These are phyloP conservation scores for Oncorhynchus nerka DNA, from an alignment of 2,113 vertebrate species.

Conservation along the genomic window DNA sequence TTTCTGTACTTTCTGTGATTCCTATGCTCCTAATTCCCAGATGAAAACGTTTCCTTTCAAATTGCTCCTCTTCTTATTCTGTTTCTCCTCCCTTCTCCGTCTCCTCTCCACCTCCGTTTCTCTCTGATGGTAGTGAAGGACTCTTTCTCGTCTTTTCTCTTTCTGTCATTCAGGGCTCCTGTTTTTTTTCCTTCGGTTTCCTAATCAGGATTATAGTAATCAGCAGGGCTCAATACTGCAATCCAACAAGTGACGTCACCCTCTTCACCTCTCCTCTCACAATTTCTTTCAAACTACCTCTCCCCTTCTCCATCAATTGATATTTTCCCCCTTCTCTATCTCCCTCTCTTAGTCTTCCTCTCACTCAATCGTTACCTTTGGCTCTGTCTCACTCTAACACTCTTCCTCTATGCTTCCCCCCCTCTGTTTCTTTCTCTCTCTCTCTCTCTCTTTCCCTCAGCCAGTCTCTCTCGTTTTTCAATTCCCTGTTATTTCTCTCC, in stretches of 20 bases:
- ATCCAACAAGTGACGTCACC: constrained; percentile 63
- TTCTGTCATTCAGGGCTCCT: neutral
- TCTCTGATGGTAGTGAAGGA: neutral
- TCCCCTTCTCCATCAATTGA: constrained; percentile 14
- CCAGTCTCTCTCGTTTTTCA: constrained; percentile 22
- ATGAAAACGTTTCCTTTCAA: constrained; percentile 54
- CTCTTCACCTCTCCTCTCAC: constrained; percentile 34
- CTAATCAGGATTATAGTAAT: constrained; percentile 69
- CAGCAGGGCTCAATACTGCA: constrained; percentile 70
- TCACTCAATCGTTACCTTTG: constrained; percentile 48
- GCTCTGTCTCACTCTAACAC: neutral
- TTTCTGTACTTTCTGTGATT: constrained; percentile 56
- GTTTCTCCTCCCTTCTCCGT: neutral
- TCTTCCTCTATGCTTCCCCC: constrained; percentile 8
- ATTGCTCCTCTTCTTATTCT: constrained; percentile 24
- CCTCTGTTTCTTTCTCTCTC: constrained; percentile 37
- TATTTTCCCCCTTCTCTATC: constrained; percentile 37
- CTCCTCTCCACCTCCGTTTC: neutral
- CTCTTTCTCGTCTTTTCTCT: constrained; percentile 1
- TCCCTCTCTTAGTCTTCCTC: constrained; percentile 15
- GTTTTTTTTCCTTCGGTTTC: constrained; percentile 47
- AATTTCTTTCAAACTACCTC: constrained; percentile 18
- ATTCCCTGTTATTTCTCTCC: constrained; percentile 44
- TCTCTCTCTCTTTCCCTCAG: constrained; percentile 31
- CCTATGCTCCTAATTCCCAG: constrained; percentile 60